Base-by-base conservation (phyloP, 2,113 vertebrate species). In the Percina caprodes region DNA sequence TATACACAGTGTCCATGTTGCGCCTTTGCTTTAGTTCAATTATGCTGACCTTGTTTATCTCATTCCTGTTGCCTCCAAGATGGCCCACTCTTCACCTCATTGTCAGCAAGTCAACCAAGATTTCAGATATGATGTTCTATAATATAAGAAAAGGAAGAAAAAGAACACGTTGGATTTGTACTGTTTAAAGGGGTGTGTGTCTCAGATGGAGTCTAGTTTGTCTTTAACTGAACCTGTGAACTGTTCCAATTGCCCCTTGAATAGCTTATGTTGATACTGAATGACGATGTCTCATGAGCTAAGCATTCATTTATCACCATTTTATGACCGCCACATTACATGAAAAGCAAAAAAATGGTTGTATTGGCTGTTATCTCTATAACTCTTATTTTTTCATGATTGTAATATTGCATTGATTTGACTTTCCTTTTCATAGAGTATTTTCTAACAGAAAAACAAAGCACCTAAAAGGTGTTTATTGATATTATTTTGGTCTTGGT, bases 21-120 rank as follows among this genome's bases (percentile, higher is more conserved):
- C 18, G 5, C n/a, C 30, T 23, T 21, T 19, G 18, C 48, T 69
- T 48, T 8, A 59, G 16, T 52, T 39, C 42, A 56, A 30, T 33
- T 30, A 45, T 10, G 42, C 24, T 59, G 71, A 72, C 74, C 56
- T 58, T 79, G 55, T 60, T 75, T 67, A 15, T 76, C 55, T 74
- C 49, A 45, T 42, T 68, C 35, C 51, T 18, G 24, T 19, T 6
- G 7, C 21, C 49, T 69, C 55, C 54, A 42, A 77, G 46, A 42
- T 69, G 75, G 33, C 45, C 49, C 30, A 49, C 56, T 69, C 26
- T 33, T 14, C 48, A 42, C n/a, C 66, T 62, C n/a, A 30, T 5
- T 56, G 16, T 68, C 33, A 54, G 9, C 19, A 69, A 15, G 23
- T 48, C 35, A 11, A 45, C 23, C 18, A 16, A 75, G 33, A 76